Percentiles rank a stretch among this genome's conserved stretches.
Conservation (phyloP, 2,888 invertebrate genomes). For the Leptinotarsa juncta region DNA sequence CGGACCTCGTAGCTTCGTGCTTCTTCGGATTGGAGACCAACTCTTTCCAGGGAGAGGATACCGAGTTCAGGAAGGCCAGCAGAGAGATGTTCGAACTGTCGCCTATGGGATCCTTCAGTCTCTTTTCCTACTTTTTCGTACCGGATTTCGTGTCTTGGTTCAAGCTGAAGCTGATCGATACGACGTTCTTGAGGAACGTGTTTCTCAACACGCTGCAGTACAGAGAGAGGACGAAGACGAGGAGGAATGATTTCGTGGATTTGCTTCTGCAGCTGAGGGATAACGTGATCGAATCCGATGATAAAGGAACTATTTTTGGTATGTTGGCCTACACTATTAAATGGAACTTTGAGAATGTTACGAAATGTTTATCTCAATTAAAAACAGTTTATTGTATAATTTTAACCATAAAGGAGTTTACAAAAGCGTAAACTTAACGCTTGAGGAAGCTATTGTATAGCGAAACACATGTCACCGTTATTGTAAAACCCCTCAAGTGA, state of each 20-base stretch:
- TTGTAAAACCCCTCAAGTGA: too few relatives aligned
- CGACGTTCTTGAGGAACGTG: slow-evolving; percentile 57
- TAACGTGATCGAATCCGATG: slow-evolving; percentile 49
- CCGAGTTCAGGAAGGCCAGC: slow-evolving; percentile 62
- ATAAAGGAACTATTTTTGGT: slow-evolving; percentile 46
- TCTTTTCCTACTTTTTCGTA: slow-evolving; percentile 58
- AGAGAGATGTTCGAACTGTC: slow-evolving; percentile 59
- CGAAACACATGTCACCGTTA: too few relatives aligned
- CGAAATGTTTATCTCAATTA: too few relatives aligned
- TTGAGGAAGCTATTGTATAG: too few relatives aligned
- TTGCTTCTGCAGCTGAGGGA: slow-evolving; percentile 61
- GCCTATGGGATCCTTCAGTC: slow-evolving; percentile 52
- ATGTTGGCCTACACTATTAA: slow-evolving; percentile 19
- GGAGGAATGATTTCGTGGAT: slow-evolving; percentile 66
- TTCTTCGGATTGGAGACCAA: slow-evolving; percentile 66
- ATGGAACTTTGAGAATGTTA: too few relatives aligned
- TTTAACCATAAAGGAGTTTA: too few relatives aligned
- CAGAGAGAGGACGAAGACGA: slow-evolving; percentile 53
- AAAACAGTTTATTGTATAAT: too few relatives aligned
- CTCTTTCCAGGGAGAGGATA: slow-evolving; percentile 59
- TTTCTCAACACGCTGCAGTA: slow-evolving; percentile 58
- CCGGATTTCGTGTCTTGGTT: slow-evolving; percentile 60
- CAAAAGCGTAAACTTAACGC: too few relatives aligned
- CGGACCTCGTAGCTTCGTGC: slow-evolving; percentile 66
- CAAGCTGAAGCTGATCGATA: slow-evolving; percentile 59